Percentiles rank a stretch among this genome's conserved stretches.
Evolutionary conservation across 2,888 invertebrate species (phyloP).

Genomic region (Belgica antarctica): DNA sequence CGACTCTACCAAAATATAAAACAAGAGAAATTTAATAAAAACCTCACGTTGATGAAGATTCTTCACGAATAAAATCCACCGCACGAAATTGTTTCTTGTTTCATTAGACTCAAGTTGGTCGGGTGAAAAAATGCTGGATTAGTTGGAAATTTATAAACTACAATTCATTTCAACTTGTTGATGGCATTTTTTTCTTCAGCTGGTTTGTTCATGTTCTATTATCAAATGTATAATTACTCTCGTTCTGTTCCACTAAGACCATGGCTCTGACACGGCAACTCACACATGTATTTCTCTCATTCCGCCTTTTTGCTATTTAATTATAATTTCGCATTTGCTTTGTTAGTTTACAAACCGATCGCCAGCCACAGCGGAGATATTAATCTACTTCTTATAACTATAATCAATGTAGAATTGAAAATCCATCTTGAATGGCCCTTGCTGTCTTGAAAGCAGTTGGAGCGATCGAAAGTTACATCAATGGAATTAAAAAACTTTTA

Average conservation of each 20-base stretch:
- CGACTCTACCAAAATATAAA: slow-evolving; percentile 4
- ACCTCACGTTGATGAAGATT: neutral
- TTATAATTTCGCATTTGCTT: slow-evolving; percentile 4
- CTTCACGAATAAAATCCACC: neutral
- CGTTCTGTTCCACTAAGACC: neutral
- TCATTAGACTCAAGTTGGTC: neutral
- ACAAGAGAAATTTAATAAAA: neutral
- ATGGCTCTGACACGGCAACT: neutral
- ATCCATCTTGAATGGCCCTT: slow-evolving; percentile 15
- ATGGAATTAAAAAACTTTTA: too few relatives aligned
- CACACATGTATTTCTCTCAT: neutral
- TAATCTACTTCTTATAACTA: slow-evolving; percentile 39
- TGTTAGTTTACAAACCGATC: neutral
- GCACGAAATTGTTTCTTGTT: neutral
- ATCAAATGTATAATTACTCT: neutral
- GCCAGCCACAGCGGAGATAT: slow-evolving; percentile 7
- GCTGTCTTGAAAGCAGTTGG: too few relatives aligned
- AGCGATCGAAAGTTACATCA: too few relatives aligned
- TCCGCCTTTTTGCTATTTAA: neutral
- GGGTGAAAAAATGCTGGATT: neutral
- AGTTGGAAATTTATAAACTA: neutral
- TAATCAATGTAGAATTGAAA: slow-evolving; percentile 38
- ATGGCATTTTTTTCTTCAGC: neutral
- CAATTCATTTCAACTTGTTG: neutral
- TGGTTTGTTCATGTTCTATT: neutral